A percentile compares a stretch with the other conserved stretches of the same genome.
phyloP scores from a whole-genome alignment of 2,113 vertebrate genomes.

The Cisticola juncidis region DNA sequence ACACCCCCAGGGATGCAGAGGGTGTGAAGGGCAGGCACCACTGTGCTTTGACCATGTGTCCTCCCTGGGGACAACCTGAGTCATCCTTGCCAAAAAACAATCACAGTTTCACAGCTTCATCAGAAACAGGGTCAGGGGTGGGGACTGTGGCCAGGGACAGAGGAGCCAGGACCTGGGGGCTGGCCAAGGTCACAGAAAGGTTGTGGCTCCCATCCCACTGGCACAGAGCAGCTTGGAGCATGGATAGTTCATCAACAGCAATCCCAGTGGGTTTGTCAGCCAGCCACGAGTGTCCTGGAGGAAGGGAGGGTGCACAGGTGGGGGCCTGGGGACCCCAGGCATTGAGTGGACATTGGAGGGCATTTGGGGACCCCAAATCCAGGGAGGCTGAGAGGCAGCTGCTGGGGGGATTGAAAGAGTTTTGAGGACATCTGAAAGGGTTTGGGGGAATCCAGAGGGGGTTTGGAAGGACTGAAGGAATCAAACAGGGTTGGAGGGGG shows the following conservation, averaged over 20 bases:
- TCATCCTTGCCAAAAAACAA: not conserved
- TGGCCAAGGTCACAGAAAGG: not conserved
- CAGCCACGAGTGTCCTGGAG: accelerated
- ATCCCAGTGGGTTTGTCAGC: not conserved
- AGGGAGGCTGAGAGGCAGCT: not conserved
- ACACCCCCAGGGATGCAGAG: not conserved
- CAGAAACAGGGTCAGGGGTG: not conserved
- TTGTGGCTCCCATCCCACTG: not conserved
- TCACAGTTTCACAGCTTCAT: not conserved
- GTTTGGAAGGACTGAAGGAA: not conserved
- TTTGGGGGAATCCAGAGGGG: not conserved
- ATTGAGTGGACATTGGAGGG: too few relatives aligned
- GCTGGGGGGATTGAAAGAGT: not conserved
- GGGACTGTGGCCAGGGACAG: not conserved
- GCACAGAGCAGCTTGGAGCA: not conserved
- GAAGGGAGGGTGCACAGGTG: accelerated
- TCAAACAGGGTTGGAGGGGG: not conserved
- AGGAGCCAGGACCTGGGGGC: not conserved
- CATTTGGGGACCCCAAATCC: not conserved
- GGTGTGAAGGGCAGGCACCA: not conserved
- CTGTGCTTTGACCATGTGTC: accelerated
- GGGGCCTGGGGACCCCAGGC: not conserved
- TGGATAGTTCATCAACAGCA: not conserved
- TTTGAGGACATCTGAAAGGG: not conserved
- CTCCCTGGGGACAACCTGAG: accelerated